A percentile compares a stretch with the other conserved stretches of the same genome.
Evolutionary conservation across 2,888 invertebrate species (phyloP).

Genomic region (Cryptocephalus primarius): DNA sequence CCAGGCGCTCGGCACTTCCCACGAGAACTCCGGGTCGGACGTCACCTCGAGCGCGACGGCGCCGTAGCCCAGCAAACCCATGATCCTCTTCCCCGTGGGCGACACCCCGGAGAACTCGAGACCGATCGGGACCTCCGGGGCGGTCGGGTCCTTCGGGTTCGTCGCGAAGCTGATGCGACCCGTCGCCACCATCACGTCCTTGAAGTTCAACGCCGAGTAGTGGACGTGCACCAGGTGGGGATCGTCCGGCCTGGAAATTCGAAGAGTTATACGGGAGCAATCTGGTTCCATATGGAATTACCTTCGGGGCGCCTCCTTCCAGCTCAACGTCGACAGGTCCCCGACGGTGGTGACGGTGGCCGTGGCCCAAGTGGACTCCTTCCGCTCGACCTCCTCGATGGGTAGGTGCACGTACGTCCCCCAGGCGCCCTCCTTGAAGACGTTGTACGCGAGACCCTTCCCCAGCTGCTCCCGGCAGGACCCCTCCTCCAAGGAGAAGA

Average conservation of each 20-base stretch:
- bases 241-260: no score
- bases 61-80: slow-evolving; percentile 36
- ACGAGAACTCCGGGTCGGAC: slow-evolving; percentile 38
- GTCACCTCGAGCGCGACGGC: slow-evolving; percentile 36
- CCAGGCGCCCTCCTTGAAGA: slow-evolving; percentile 17
- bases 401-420: slow-evolving; percentile 19
- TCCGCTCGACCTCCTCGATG: slow-evolving; percentile 5
- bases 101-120: slow-evolving; percentile 62
- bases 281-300: no score
- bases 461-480: slow-evolving; percentile 16
- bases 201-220: slow-evolving; percentile 88
- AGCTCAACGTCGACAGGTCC: slow-evolving; percentile 69
- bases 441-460: slow-evolving; percentile 19
- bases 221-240: slow-evolving; percentile 39
- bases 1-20: slow-evolving; percentile 45
- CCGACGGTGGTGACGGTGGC: slow-evolving; percentile 37
- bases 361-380: slow-evolving; percentile 39
- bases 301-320: slow-evolving; percentile 47
- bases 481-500: slow-evolving; percentile 13
- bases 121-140: slow-evolving; percentile 78
- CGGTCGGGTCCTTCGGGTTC: slow-evolving; percentile 80
- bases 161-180: slow-evolving; percentile 38
- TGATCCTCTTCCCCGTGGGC: slow-evolving; percentile 31
- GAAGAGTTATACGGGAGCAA: no score
- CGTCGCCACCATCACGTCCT: slow-evolving; percentile 90